A percentile compares a stretch with the other conserved stretches of the same genome.
These are phyloP conservation scores for Hestina assimilis DNA, from an alignment of 1,140 invertebrate genomes.

Conservation along the genomic window DNA sequence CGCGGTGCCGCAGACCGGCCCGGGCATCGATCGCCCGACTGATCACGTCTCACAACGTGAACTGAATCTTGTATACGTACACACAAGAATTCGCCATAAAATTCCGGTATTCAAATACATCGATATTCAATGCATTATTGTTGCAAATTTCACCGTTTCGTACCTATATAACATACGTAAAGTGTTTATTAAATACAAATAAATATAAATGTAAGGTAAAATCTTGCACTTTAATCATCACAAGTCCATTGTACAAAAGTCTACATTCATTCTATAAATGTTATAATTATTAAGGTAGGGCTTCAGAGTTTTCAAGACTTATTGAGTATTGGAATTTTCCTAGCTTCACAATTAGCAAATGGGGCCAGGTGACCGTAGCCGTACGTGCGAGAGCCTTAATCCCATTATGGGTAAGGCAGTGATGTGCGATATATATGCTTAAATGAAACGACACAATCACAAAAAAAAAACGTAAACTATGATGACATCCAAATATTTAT, in stretches of 20 bases:
- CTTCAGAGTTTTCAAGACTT: too few relatives aligned
- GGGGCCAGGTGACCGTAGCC: background rate
- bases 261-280: too few relatives aligned
- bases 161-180: too few relatives aligned
- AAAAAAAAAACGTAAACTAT: background rate
- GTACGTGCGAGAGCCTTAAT: background rate
- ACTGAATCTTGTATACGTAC: conserved; percentile 9
- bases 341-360: background rate
- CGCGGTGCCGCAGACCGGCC: background rate
- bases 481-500: background rate
- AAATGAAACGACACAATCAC: background rate
- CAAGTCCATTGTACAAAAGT: too few relatives aligned
- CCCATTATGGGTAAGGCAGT: background rate
- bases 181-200: too few relatives aligned
- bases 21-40: conserved; percentile 19
- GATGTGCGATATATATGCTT: background rate
- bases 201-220: too few relatives aligned
- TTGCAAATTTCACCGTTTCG: background rate
- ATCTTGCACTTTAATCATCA: too few relatives aligned
- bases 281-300: background rate
- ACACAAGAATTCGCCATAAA: conserved; percentile 1
- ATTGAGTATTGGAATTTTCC: too few relatives aligned
- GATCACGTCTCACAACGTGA: conserved; percentile 8
- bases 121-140: background rate
- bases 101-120: background rate